Evolutionary conservation across 2,113 vertebrate species (phyloP).

Genomic region (Cololabis saira): DNA sequence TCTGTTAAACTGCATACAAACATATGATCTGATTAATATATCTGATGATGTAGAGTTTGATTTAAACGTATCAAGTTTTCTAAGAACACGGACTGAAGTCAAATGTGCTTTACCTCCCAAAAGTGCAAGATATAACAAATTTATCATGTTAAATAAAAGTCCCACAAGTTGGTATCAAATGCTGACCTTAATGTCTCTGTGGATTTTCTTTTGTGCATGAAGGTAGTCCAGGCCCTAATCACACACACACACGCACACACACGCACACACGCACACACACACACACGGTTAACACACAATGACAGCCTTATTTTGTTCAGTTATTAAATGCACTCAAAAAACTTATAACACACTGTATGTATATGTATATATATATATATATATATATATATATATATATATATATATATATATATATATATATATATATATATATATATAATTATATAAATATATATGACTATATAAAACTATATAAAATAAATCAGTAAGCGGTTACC

Average conservation of each 20-base stretch:
- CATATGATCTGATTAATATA: not conserved
- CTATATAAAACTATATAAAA: too few relatives aligned
- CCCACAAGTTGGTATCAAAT: too few relatives aligned
- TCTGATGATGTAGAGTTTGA: too few relatives aligned
- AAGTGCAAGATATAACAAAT: too few relatives aligned
- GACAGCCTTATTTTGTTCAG: not conserved
- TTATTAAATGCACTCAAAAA: too few relatives aligned
- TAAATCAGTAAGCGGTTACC: slow-evolving; percentile 64
- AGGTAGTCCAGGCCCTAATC: slow-evolving; percentile 90
- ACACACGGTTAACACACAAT: slow-evolving; percentile 5
- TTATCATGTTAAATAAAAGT: not conserved
- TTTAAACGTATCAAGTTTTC: too few relatives aligned
- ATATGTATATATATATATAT: too few relatives aligned
- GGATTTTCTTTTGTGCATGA: slow-evolving; percentile 91
- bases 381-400: too few relatives aligned
- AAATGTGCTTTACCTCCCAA: not conserved
- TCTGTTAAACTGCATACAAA: not conserved
- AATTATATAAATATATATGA: too few relatives aligned
- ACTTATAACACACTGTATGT: too few relatives aligned
- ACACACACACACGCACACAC: slow-evolving; percentile 21
- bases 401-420: too few relatives aligned
- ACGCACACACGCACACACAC: slow-evolving; percentile 7
- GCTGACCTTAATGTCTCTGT: slow-evolving; percentile 92
- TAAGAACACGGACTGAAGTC: not conserved
- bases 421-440: too few relatives aligned